Conservation (phyloP, 2,113 vertebrate species). For the Thalassarche chlororhynchos region DNA sequence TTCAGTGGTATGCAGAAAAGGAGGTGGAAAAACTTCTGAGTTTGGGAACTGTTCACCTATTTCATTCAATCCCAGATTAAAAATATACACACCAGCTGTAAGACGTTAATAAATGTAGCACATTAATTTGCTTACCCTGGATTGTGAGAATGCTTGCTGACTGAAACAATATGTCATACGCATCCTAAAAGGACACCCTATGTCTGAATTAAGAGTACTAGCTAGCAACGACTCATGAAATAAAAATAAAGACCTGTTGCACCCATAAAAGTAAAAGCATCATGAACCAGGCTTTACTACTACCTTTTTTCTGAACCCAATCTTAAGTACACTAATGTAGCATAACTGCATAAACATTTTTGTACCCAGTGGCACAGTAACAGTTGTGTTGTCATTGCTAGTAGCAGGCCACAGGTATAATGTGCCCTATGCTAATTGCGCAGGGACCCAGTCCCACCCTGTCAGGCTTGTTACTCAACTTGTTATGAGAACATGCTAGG, state of each 20-base stretch:
- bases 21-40: background rate
- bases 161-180: background rate
- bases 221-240: background rate
- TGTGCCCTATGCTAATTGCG: background rate
- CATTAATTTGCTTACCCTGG: background rate
- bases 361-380: background rate
- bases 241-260: background rate
- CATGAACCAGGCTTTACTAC: background rate
- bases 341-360: background rate
- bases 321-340: background rate
- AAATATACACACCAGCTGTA: background rate
- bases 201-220: background rate
- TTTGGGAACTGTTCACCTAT: background rate
- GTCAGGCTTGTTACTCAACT: background rate
- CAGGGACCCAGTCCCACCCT: accelerated
- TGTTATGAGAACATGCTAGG: background rate
- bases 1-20: background rate
- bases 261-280: background rate
- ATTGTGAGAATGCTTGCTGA: background rate
- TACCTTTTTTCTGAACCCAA: accelerated
- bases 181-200: accelerated
- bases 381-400: background rate
- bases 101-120: background rate
- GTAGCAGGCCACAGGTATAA: background rate
- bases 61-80: background rate